phyloP scores from a whole-genome alignment of 1,140 invertebrate genomes.

The Vanessa tameamea region DNA sequence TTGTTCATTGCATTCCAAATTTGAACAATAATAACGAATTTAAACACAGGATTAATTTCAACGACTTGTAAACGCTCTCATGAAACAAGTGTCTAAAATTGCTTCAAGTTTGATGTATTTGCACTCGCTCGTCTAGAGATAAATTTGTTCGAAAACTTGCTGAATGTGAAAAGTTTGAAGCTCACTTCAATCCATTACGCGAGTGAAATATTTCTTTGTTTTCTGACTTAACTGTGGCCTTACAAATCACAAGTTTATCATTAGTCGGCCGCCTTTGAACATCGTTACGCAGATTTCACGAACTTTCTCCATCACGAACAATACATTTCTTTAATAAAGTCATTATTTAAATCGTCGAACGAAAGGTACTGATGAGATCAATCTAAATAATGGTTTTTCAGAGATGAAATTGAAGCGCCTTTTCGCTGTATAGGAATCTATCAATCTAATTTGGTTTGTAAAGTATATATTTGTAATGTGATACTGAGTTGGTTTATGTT shows the following conservation, averaged over 20 bases:
- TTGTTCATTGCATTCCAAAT: neutral
- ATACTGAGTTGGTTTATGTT: constrained; percentile 55
- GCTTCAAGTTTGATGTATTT: constrained; percentile 79
- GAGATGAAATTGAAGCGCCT: constrained; percentile 34
- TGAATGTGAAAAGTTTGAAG: constrained; percentile 80
- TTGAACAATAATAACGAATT: neutral
- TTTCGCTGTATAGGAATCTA: constrained; percentile 49
- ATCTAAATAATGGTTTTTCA: constrained; percentile 18
- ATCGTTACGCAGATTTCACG: constrained; percentile 28
- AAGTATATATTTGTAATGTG: constrained; percentile 67
- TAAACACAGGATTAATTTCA: constrained; percentile 23
- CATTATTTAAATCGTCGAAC: constrained; percentile 26
- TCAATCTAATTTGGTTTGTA: constrained; percentile 65
- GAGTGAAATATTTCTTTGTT: constrained; percentile 81
- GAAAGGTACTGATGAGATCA: constrained; percentile 22
- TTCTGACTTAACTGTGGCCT: constrained; percentile 68
- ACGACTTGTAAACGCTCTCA: constrained; percentile 67
- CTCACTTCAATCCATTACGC: constrained; percentile 80
- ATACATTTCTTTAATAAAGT: constrained; percentile 33
- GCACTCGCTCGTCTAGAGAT: constrained; percentile 73
- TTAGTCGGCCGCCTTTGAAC: constrained; percentile 47
- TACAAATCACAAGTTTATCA: constrained; percentile 73
- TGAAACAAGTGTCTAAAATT: constrained; percentile 78
- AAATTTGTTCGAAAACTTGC: constrained; percentile 79
- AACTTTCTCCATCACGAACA: constrained; percentile 23